A percentile compares a stretch with the other conserved stretches of the same genome.
These are phyloP conservation scores for Stichodactyla mertensii DNA, from an alignment of 64 coral and sea anemone genomes.

Conservation along the genomic window DNA sequence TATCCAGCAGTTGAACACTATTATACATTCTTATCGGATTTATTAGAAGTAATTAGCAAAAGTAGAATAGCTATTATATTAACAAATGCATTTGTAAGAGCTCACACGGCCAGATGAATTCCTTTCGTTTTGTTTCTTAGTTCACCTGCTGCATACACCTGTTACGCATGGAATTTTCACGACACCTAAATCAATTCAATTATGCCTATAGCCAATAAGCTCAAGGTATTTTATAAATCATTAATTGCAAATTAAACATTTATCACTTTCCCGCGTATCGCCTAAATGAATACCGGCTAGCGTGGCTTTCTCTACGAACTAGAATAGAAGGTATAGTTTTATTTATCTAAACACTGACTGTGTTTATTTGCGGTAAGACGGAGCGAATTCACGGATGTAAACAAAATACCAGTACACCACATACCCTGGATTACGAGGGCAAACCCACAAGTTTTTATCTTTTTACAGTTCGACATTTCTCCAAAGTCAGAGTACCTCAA, in stretches of 20 bases:
- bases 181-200: constrained; percentile 90
- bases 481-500: constrained; percentile 65
- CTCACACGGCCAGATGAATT: constrained; percentile 69
- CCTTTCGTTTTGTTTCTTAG: constrained; percentile 25
- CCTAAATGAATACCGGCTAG: constrained; percentile 79
- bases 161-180: constrained; percentile 75
- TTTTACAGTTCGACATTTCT: constrained; percentile 74
- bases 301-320: constrained; percentile 72
- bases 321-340: constrained; percentile 68
- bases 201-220: constrained; percentile 73
- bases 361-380: constrained; percentile 97
- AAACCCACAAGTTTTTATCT: constrained; percentile 93
- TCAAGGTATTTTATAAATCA: constrained; percentile 82
- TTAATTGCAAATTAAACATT: constrained; percentile 98
- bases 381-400: constrained; percentile 85
- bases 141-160: constrained; percentile 66
- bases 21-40: constrained; percentile 71
- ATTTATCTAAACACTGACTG: constrained; percentile 94
- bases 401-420: constrained; percentile 70
- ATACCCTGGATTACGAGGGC: constrained; percentile 40
- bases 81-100: constrained; percentile 98
- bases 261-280: constrained; percentile 90
- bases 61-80: constrained; percentile 95
- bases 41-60: constrained; percentile 81
- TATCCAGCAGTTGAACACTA: constrained; percentile 28